phyloP scores from a whole-genome alignment of 2,888 invertebrate species.

The Microctonus aethiopoides region DNA sequence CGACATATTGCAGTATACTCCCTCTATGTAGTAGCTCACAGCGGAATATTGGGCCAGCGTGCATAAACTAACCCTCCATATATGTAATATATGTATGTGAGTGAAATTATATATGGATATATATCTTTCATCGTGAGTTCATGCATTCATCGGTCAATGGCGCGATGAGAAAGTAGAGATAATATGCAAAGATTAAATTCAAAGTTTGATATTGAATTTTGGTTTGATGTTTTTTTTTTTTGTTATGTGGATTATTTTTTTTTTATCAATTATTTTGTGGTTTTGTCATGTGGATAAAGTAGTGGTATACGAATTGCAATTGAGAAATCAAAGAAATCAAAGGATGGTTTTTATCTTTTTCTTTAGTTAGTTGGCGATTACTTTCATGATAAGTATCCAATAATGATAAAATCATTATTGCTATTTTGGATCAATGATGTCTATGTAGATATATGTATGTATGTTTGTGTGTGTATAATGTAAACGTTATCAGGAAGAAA shows the following conservation, averaged over 20 bases:
- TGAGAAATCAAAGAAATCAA: conserved; percentile 31
- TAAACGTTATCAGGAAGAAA: conserved; percentile 4
- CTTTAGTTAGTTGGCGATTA: background rate
- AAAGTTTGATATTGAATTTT: background rate
- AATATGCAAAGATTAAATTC: background rate
- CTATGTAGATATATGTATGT: no score
- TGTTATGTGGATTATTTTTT: background rate
- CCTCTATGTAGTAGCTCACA: conserved; percentile 7
- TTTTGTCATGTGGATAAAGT: background rate
- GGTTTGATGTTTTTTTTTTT: background rate
- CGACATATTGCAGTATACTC: conserved; percentile 51
- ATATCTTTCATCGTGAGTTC: background rate
- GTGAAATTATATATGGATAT: background rate
- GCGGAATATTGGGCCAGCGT: conserved; percentile 40
- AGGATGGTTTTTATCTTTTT: conserved; percentile 23
- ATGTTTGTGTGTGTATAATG: background rate
- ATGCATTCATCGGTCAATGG: no score
- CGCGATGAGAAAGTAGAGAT: background rate
- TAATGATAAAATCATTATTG: conserved; percentile 16
- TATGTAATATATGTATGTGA: conserved; percentile 6
- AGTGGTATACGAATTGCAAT: conserved; percentile 22
- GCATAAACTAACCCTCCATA: conserved; percentile 35
- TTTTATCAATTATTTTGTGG: background rate
- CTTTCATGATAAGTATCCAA: conserved; percentile 10
- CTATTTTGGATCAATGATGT: background rate